Evolutionary conservation across 2,888 invertebrate species (phyloP), one percentile per base, ranked within the genome.

Genomic region (Mesorhabditis belari): DNA sequence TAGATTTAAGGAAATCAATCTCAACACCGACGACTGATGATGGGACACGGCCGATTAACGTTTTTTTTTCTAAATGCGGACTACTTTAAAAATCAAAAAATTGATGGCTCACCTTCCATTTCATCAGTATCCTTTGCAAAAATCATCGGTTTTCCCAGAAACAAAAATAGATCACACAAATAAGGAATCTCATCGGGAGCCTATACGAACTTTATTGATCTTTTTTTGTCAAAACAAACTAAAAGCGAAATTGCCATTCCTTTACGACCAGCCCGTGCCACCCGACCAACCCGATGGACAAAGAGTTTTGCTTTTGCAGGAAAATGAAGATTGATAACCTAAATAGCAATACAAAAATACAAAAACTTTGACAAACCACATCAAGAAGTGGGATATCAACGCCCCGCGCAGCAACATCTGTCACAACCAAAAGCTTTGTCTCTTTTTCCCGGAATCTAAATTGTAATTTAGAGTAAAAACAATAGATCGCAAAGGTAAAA

Each of bases 331-430:
- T 99, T 99, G 59, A 99, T 90, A 35, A 96, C 96, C 67, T 73
- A 52, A 24, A 67, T 55, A 24, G 17, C 26, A n/a, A 21, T n/a
- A 49, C 17, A 19, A 49, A 21, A 27, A 21, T 21, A 57, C 49
- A 12, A 6, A 17, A 23, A 57, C 23, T 24, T 3, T 6, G 19
- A 23, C 57, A 6, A 54, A 71, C 73, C 57, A 67, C 91, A 80
- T 98, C 96, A 70, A 99, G 83, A 64, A 90, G 87, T 0, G 98
- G 98, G 76, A 99, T 90, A 82, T 99, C 98, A 62, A 99, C 89
- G 67, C 98, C 98, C 80, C 98, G 86, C 0, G 98, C 98, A 0
- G 98, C 98, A 1, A 99, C 88, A 83, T 99, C 98, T 0, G 98
- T 99, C 0, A 96, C 96, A 24, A 99, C 84, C 55, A 99, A 84